A percentile compares a stretch with the other conserved stretches of the same genome.
Evolutionary conservation across 2,797 vertebrate genomes (phyloP).

Genomic region (Sebastiscus tertius): DNA sequence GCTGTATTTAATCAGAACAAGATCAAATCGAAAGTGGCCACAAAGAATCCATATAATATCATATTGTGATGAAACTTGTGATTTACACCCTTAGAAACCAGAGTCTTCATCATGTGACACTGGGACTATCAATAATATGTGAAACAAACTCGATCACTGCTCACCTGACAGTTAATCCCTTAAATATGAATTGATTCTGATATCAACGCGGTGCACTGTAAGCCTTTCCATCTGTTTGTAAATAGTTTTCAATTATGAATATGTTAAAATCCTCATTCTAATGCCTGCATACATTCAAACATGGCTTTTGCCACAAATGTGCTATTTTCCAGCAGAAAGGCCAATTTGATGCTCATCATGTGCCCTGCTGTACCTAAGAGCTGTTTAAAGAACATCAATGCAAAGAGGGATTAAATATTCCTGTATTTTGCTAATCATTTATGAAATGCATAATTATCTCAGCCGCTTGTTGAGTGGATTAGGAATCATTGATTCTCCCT

Average conservation of each 20-base stretch:
- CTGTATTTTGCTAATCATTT: slow-evolving; percentile 87
- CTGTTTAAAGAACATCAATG: slow-evolving; percentile 81
- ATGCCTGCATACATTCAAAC: slow-evolving; percentile 69
- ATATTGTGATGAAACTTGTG: too few relatives aligned
- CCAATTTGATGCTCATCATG: slow-evolving; percentile 82
- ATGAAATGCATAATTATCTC: slow-evolving; percentile 86
- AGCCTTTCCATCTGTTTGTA: slow-evolving; percentile 68
- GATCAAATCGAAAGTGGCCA: too few relatives aligned
- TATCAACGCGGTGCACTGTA: slow-evolving; percentile 33
- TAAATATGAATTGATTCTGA: slow-evolving; percentile 52
- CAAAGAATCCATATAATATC: too few relatives aligned
- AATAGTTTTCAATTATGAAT: slow-evolving; percentile 79
- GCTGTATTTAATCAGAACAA: too few relatives aligned
- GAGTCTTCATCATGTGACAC: background rate
- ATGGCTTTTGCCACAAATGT: slow-evolving; percentile 74
- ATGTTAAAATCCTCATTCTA: slow-evolving; percentile 66
- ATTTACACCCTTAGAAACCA: background rate
- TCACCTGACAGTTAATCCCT: slow-evolving; percentile 43
- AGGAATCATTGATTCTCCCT: slow-evolving; percentile 75
- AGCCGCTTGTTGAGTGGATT: slow-evolving; percentile 83
- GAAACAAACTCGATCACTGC: slow-evolving; percentile 29
- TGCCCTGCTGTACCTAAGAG: slow-evolving; percentile 77
- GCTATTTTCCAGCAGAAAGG: slow-evolving; percentile 78
- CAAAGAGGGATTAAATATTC: slow-evolving; percentile 85
- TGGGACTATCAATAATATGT: background rate